phyloP scores from a whole-genome alignment of 2,888 invertebrate genomes.

The Rhorus exstirpatorius region DNA sequence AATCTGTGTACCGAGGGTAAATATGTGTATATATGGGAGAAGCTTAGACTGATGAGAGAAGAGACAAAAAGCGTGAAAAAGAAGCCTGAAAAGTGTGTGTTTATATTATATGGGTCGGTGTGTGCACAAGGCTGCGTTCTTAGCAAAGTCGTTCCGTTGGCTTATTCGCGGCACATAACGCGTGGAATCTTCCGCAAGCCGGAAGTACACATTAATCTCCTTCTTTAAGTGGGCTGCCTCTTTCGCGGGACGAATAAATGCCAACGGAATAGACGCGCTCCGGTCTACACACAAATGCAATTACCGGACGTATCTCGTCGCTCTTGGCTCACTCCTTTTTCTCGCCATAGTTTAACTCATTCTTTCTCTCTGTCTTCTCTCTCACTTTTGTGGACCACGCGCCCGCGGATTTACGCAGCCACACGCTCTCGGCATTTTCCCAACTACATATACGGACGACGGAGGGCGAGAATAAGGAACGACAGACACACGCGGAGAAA shows the following conservation, averaged over 20 bases:
- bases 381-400: slow-evolving; percentile 33
- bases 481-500: slow-evolving; percentile 60
- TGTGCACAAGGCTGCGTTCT: slow-evolving; percentile 13
- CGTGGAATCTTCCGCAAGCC: slow-evolving; percentile 69
- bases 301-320: slow-evolving; percentile 78
- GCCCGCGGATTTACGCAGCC: slow-evolving; percentile 59
- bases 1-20: not conserved
- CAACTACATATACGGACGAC: slow-evolving; percentile 49
- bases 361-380: slow-evolving; percentile 27
- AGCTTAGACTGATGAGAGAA: slow-evolving; percentile 2
- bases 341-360: no score
- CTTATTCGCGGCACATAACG: slow-evolving; percentile 74
- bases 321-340: slow-evolving; percentile 33
- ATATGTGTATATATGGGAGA: slow-evolving; percentile 14
- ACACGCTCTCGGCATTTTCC: slow-evolving; percentile 41
- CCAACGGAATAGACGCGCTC: slow-evolving; percentile 82
- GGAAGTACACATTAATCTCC: slow-evolving; percentile 81
- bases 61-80: slow-evolving; percentile 21
- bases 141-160: slow-evolving; percentile 73
- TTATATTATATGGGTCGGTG: not conserved
- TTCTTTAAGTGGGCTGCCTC: slow-evolving; percentile 81
- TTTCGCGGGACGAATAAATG: slow-evolving; percentile 82
- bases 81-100: not conserved
- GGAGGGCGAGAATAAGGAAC: slow-evolving; percentile 57
- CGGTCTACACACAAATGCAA: slow-evolving; percentile 82